phyloP scores from a whole-genome alignment of 2,113 vertebrate genomes.

The Solenodon paradoxus region DNA sequence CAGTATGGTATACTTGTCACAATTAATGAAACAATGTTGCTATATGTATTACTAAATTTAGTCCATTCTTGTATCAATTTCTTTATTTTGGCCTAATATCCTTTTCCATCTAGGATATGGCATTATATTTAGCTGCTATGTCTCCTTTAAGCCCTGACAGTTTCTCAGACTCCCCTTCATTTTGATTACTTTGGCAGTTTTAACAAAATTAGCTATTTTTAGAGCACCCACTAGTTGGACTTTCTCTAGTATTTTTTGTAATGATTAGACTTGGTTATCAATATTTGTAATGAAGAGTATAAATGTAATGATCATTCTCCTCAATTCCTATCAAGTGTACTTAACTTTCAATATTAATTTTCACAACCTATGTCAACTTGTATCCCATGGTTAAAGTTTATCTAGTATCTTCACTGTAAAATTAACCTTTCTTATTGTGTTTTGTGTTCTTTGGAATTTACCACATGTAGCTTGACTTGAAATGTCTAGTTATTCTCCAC shows the following conservation, averaged over 20 bases:
- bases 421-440: neutral
- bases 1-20: neutral
- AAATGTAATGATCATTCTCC: neutral
- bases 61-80: neutral
- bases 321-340: neutral
- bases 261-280: neutral
- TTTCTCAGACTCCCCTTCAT: too few species aligned
- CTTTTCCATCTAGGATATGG: neutral
- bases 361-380: neutral
- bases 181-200: neutral
- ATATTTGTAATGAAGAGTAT: neutral
- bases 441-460: neutral
- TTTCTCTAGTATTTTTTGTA: neutral
- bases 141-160: neutral
- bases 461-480: neutral
- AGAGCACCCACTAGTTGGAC: neutral
- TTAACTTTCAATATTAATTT: neutral
- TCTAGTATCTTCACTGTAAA: neutral
- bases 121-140: neutral
- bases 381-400: neutral
- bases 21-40: neutral
- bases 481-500: neutral
- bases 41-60: neutral
- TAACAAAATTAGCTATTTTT: neutral
- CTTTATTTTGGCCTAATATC: neutral